Base-by-base conservation (phyloP, 2,888 invertebrate genomes). In the Nymphalis c-album region DNA sequence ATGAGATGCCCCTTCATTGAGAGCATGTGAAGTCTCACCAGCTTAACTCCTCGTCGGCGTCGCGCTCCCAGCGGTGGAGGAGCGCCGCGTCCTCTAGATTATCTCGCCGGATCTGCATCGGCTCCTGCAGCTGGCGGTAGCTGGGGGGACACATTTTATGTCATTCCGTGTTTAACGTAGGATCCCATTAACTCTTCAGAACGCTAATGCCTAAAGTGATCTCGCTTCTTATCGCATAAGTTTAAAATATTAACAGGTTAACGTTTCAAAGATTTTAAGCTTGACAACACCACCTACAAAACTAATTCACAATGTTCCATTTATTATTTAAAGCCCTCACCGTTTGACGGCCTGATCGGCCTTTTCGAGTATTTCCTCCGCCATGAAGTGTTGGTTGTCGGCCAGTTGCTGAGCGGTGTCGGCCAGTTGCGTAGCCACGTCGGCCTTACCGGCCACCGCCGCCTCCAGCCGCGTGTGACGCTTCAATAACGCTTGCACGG, bases 31-130 rank as follows among this genome's bases (percentile, higher is more conserved):
- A 35, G 5, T 13, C 93, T 90, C n/a, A 99, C 99, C 99, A 99
- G 74, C 96, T 95, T 64, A 97, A 81, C 85, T 99, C 98, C 82
- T 99, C 98, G 70, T 98, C 97, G 0, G 98, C 96, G 81, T 99
- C 99, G 31, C 98, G 93, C 58, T 96, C 94, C 93, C 98, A 98
- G 80, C 98, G 96, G 81, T 98, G 98, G 73, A 98, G 89, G 58
- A 96, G 91, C 4, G 96, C 94, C 0, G 98, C 97, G 74, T 98
- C 98, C 80, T 98, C 97, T 48, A 99, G 91, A 84, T 98, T 97
- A 79, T 99, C 98, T 50, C 97, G 93, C 0, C 98, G 94, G 72
- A 97, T 97, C 83, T 97, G 96, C 85, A 98, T 95, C 0, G 98
- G 98, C 83, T 98, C 98, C 77, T 96, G 96, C 13, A 99, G 91